These are phyloP conservation scores for Cossypha dichroa DNA, from an alignment of 2,797 vertebrate genomes.

Conservation along the genomic window DNA sequence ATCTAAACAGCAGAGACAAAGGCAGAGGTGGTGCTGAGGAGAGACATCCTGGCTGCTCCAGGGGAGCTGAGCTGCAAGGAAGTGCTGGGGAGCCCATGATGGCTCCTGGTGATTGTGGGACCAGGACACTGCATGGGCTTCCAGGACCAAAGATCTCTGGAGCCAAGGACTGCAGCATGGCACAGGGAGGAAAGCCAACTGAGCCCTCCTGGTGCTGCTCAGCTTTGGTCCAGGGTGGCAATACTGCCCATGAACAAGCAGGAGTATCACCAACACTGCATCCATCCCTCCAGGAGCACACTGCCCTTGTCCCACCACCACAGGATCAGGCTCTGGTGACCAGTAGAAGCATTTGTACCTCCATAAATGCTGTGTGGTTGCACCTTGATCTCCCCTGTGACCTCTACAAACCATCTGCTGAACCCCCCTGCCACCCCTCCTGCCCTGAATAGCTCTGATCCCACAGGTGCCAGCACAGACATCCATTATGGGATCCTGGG, in stretches of 20 bases:
- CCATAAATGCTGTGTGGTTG: background rate
- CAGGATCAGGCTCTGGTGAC: background rate
- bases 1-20: background rate
- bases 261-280: background rate
- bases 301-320: background rate
- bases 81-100: rapidly evolving
- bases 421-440: background rate
- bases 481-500: background rate
- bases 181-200: background rate
- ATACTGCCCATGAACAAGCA: background rate
- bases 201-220: background rate
- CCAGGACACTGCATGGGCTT: background rate
- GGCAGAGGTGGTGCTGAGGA: background rate
- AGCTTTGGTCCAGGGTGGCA: background rate
- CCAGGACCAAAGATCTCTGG: background rate
- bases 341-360: background rate
- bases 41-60: background rate
- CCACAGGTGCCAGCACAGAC: background rate
- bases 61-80: background rate
- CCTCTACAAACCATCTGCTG: background rate
- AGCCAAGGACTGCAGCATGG: background rate
- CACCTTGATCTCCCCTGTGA: background rate
- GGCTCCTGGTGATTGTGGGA: rapidly evolving
- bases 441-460: background rate
- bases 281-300: background rate